Evolutionary conservation across 2,797 vertebrate genomes (phyloP), one percentile per base, ranked within the genome.

Genomic region (Hydrophis major): DNA sequence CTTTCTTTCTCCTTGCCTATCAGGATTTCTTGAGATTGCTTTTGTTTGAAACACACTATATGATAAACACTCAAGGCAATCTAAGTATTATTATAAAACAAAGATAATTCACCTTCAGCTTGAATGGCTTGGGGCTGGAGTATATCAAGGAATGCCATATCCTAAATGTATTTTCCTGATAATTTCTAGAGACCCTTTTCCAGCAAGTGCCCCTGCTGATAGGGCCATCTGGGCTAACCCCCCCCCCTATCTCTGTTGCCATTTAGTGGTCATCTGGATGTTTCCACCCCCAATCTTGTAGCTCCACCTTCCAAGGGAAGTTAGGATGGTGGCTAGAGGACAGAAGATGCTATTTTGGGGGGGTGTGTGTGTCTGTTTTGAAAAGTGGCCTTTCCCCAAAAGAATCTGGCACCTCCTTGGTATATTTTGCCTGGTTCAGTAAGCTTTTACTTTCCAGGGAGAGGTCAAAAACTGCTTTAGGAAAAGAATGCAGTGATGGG

Each of bases 391-490:
- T 53, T 53, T 53, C 50, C 50, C 50, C 8, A 7, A 53, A 53
- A 8, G 50, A 53, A 53, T 27, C 60, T 63, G 60, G 60, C 60
- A 63, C 60, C 8, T 11, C 8, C 25, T 28, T 63, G 25, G 25
- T 63, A 63, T 27, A 11, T 63, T 63, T 63, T 63, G 8, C 11
- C 3, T 63, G 59, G 59, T 63, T 63, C 11, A 47, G 63, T 60
- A 61, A 87, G 18, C 1, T 47, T 83, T n/a, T 3, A 14, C 42
- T 27, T 27, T 69, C 86, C 95, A 88, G 56, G 57, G 56, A 93
- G 92, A 95, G 96, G 89, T 95, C 94, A 96, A 95, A 63, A 18
- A 56, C 94, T 86, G 92, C 27, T n/a, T 92, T 32, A 11, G 11
- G 59, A 94, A 91, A 96, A 94, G 55, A 55, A 55, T 10, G 50